Conservation (phyloP, 2,797 vertebrate genomes). For the Toxotes lorentzi region DNA sequence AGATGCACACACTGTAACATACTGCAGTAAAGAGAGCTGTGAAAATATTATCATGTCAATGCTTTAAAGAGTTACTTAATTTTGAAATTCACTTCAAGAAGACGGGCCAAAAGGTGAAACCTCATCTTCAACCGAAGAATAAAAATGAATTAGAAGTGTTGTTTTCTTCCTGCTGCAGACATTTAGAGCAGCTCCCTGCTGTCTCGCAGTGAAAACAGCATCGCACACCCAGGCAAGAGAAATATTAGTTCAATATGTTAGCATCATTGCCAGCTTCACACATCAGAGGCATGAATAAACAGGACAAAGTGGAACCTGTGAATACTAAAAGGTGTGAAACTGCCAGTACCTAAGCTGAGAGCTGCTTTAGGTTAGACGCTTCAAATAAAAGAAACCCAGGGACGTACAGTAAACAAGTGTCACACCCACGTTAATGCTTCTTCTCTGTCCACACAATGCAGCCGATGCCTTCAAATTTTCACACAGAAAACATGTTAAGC, state of each 20-base stretch:
- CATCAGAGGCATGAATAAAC: conserved; percentile 53
- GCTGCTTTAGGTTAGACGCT: conserved; percentile 6
- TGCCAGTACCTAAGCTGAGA: conserved; percentile 1
- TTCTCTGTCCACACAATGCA: conserved; percentile 53
- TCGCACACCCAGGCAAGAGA: conserved; percentile 33
- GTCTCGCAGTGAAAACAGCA: conserved; percentile 13
- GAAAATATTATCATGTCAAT: conserved; percentile 1
- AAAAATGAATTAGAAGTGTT: neutral
- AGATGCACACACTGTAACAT: neutral
- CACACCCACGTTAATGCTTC: conserved; percentile 37
- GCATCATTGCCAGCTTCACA: conserved; percentile 33
- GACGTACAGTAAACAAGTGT: conserved; percentile 13
- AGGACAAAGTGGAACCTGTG: conserved; percentile 37
- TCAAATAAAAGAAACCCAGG: conserved; percentile 25
- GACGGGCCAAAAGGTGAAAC: neutral
- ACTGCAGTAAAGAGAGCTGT: neutral
- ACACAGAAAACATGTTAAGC: conserved; percentile 57
- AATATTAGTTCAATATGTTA: conserved; percentile 62
- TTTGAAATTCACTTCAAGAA: conserved; percentile 4
- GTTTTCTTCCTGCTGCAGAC: conserved; percentile 3
- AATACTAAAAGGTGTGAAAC: conserved; percentile 51
- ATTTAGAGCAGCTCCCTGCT: conserved; percentile 23
- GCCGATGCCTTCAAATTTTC: conserved; percentile 31
- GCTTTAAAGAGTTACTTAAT: neutral
- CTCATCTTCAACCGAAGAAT: neutral